Evolutionary conservation across 2,888 invertebrate species (phyloP), one percentile per base, ranked within the genome.

Genomic region (Cristatella mucedo): DNA sequence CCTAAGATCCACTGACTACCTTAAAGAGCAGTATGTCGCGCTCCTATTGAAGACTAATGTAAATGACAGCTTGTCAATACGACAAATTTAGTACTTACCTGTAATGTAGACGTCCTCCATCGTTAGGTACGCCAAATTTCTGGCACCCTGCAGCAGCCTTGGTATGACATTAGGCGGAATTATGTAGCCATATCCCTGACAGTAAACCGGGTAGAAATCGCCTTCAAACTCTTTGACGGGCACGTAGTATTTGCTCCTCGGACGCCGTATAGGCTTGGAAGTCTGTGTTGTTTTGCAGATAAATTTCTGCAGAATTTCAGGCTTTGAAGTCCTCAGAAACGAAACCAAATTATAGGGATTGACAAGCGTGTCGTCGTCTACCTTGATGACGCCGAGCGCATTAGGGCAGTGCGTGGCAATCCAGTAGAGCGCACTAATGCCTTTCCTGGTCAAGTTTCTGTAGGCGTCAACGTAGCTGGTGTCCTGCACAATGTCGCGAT

Each of bases 101-200:
- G 36, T 36, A 13, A 36, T 18, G 24, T 16, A 36, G 9, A 36
- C 36, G 26, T 36, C 36, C 24, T 36, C 36, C 36, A 36, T 36
- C 4, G 36, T 29, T 4, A 36, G 22, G 16, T 9, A 19, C 18
- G 6, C 9, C 9, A 26, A 26, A 15, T 6, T 3, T 4, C 18
- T 5, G 11, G 26, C 22, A 22, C 18, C 36, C 5, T 36, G 16
- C 6, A 36, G 5, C 7, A 36, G 6, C 19, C 26, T 36, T 36
- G 36, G 36, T 4, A 36, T 22, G 5, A 22, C 24, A 16, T 20
- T 18, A 26, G 36, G 36, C 5, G 36, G 36, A 22, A 36, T 26
- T 36, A 36, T 36, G 13, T 36, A 36, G 4, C 36, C 36, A 36
- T 36, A 36, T 4, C n/a, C 36, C 26, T 36, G 36, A 22, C 36